Conservation (phyloP, 2,113 vertebrate species). For the Atlantisia rogersi region DNA sequence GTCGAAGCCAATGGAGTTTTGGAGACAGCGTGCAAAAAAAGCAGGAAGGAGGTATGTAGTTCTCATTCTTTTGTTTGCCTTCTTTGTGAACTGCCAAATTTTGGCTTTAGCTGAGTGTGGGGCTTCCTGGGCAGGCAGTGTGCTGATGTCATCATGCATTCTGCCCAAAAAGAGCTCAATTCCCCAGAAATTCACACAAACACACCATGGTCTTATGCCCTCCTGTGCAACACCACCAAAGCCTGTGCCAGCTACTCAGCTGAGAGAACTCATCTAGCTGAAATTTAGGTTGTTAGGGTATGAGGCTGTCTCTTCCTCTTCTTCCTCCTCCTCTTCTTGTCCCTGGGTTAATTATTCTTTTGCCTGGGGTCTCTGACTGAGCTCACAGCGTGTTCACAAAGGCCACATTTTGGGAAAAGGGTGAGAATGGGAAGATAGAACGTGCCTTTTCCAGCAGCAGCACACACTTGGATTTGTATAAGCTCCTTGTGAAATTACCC, state of each 20-base stretch:
- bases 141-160: neutral
- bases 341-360: neutral
- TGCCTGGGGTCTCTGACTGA: neutral
- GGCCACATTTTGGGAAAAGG: neutral
- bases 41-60: conserved; percentile 61
- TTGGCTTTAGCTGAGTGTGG: neutral
- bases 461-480: neutral
- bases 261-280: neutral
- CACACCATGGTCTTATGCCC: neutral
- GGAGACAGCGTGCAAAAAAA: conserved; percentile 19
- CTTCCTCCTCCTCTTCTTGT: neutral
- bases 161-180: neutral
- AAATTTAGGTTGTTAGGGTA: neutral
- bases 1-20: neutral
- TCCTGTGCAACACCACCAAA: neutral
- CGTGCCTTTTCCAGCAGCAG: neutral
- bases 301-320: neutral
- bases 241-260: neutral
- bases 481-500: neutral
- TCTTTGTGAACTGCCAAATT: neutral
- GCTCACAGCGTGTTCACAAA: neutral
- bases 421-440: neutral
- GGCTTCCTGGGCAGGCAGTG: neutral
- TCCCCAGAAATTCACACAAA: neutral
- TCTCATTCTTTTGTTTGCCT: neutral